Evolutionary conservation across 2,888 invertebrate species (phyloP).

Genomic region (Microctonus brassicae): DNA sequence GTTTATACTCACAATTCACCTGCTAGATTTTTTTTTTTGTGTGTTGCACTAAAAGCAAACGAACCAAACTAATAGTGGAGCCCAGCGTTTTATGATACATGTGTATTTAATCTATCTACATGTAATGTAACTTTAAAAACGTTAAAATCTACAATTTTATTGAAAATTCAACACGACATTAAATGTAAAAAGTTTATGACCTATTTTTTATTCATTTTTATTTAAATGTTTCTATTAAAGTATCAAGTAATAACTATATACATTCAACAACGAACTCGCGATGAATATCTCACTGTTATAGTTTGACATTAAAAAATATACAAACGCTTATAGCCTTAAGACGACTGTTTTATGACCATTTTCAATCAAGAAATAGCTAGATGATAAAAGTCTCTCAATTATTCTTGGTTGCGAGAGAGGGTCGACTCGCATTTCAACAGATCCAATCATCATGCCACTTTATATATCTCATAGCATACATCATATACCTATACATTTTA

Average conservation of each 20-base stretch:
- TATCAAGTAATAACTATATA: no score
- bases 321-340: neutral
- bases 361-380: conserved; percentile 41
- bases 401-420: neutral
- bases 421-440: conserved; percentile 4
- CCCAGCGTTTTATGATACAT: neutral
- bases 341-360: conserved; percentile 37
- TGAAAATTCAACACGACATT: no score
- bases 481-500: neutral
- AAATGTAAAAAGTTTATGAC: no score
- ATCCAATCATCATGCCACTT: neutral
- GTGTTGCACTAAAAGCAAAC: neutral
- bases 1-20: conserved; percentile 9
- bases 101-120: neutral
- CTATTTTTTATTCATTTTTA: no score
- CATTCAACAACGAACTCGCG: no score
- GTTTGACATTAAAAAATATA: neutral
- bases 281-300: neutral
- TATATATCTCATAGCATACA: conserved; percentile 10
- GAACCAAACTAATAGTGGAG: neutral
- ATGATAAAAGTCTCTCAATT: conserved; percentile 4
- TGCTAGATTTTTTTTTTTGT: conserved; percentile 8
- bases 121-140: no score
- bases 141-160: no score
- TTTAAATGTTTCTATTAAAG: no score